Evolutionary conservation across 2,113 vertebrate genomes (phyloP).

Genomic region (Neolamprologus hecqui): DNA sequence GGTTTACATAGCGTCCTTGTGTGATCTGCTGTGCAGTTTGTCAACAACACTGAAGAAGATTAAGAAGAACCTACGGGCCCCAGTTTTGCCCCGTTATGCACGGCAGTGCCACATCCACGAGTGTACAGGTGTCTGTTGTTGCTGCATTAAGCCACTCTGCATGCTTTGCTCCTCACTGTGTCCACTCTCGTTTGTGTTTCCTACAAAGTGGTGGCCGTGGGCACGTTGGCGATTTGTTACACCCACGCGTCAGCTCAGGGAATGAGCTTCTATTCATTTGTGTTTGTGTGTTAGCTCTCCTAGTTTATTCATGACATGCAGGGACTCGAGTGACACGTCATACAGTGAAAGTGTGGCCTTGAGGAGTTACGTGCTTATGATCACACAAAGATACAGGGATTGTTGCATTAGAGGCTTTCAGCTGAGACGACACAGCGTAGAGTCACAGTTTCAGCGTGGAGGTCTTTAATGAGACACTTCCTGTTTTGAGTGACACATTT

Average conservation of each 20-base stretch:
- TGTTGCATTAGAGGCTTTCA: background rate
- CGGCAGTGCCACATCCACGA: background rate
- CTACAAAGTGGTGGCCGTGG: background rate
- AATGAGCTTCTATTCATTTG: background rate
- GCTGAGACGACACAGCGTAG: background rate
- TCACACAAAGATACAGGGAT: background rate
- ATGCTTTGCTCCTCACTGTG: rapidly evolving
- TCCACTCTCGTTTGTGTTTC: background rate
- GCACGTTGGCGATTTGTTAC: rapidly evolving
- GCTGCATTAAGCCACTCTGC: too few relatives aligned
- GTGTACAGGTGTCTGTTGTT: background rate
- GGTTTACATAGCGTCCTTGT: background rate
- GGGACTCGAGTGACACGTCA: background rate
- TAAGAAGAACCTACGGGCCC: background rate
- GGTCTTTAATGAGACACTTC: background rate
- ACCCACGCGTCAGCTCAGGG: background rate
- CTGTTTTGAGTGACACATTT: background rate
- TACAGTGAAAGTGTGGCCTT: background rate
- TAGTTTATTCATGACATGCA: background rate
- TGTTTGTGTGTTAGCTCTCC: background rate
- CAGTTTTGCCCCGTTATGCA: background rate
- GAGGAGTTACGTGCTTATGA: background rate
- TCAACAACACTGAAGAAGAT: background rate
- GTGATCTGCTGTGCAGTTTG: background rate
- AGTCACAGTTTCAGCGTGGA: background rate